A percentile compares a stretch with the other conserved stretches of the same genome.
These are phyloP conservation scores for Theonella swinhoei DNA, from an alignment of 37 sponge, comb jelly and placozoan genomes.

Conservation along the genomic window DNA sequence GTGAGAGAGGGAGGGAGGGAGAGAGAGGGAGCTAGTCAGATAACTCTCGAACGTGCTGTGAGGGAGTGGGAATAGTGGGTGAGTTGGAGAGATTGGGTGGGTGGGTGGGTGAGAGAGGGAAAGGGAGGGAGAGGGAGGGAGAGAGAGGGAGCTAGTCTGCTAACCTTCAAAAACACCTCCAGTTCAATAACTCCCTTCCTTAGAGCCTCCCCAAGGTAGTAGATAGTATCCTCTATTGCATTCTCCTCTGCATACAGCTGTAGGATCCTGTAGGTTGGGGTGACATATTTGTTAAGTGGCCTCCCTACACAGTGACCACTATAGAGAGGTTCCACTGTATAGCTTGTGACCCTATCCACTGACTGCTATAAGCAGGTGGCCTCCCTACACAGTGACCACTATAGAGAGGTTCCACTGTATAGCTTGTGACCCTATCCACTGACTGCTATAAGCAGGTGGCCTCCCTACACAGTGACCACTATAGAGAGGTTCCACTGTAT, in stretches of 20 bases:
- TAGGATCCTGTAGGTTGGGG: conserved; percentile 70
- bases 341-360: too few species aligned
- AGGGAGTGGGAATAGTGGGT: not conserved
- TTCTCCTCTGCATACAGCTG: conserved; percentile 94
- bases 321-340: too few species aligned
- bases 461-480: too few species aligned
- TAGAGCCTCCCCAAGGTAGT: conserved; percentile 95
- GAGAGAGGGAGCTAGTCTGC: conserved; percentile 63
- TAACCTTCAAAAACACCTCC: conserved; percentile 94
- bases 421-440: too few species aligned
- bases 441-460: too few species aligned
- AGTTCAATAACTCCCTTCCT: conserved; percentile 86
- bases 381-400: too few species aligned
- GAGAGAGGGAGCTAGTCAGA: conserved; percentile 67
- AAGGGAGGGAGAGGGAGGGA: not conserved
- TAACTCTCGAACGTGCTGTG: conserved; percentile 89
- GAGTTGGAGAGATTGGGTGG: too few species aligned
- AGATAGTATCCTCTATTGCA: conserved; percentile 97
- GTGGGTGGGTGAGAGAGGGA: not conserved
- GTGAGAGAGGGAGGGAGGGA: not conserved
- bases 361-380: too few species aligned
- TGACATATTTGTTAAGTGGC: not conserved
- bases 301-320: too few species aligned
- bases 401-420: too few species aligned
- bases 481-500: too few species aligned